Percentiles rank a stretch among this genome's conserved stretches.
Conservation (phyloP, 2,797 vertebrate species). For the Melanotaenia parkinsoni region DNA sequence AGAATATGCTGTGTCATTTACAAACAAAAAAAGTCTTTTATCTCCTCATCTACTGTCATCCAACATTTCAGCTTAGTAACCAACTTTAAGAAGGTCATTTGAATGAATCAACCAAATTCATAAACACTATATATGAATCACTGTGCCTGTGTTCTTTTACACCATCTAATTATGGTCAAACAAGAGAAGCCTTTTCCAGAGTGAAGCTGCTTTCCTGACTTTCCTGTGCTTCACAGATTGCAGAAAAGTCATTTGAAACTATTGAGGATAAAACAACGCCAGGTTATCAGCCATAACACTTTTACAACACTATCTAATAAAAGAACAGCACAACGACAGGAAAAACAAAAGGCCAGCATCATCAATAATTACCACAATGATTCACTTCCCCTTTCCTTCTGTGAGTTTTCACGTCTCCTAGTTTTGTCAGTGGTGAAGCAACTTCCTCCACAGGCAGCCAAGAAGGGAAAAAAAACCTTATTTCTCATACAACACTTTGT, state of each 20-base stretch:
- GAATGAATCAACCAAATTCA: conserved; percentile 53
- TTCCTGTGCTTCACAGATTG: conserved; percentile 13
- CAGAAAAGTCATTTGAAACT: not conserved
- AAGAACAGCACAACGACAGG: conserved; percentile 20
- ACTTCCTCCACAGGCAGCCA: conserved; percentile 64
- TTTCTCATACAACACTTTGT: conserved; percentile 9
- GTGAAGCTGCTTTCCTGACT: not conserved
- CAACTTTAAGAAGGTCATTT: conserved; percentile 49
- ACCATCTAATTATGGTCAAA: conserved; percentile 49
- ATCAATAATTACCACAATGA: conserved; percentile 48
- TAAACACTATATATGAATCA: conserved; percentile 49
- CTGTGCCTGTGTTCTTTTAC: conserved; percentile 46
- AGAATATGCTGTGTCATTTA: not conserved
- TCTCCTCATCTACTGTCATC: conserved; percentile 3
- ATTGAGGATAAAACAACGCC: not conserved
- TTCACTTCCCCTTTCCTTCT: conserved; percentile 65
- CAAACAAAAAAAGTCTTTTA: not conserved
- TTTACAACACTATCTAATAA: conserved; percentile 9
- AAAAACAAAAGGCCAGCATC: conserved; percentile 39
- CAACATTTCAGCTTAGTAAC: conserved; percentile 33
- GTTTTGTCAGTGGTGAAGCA: conserved; percentile 66
- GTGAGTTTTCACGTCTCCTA: conserved; percentile 71
- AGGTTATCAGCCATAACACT: conserved; percentile 2
- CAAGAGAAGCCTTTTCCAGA: conserved; percentile 30
- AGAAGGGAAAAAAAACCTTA: conserved; percentile 27